A percentile compares a stretch with the other conserved stretches of the same genome.
phyloP scores from a whole-genome alignment of 2,113 vertebrate species.

The Entomyzon cyanotis region DNA sequence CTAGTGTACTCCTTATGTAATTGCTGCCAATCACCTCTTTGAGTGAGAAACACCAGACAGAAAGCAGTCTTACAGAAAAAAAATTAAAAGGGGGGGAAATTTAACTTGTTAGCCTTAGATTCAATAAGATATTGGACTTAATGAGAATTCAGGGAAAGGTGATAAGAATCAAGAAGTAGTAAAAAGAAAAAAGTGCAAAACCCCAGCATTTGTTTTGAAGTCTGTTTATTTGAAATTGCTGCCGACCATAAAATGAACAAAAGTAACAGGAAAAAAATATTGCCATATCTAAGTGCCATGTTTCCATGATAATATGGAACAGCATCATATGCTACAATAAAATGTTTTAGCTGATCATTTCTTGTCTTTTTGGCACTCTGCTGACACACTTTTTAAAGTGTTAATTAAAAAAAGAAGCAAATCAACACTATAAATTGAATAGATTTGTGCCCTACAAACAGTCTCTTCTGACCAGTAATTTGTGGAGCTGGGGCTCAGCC shows the following conservation, averaged over 20 bases:
- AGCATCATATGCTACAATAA: constrained; percentile 25
- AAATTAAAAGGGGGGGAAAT: fast-evolving
- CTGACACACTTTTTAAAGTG: constrained; percentile 36
- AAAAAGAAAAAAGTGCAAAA: neutral
- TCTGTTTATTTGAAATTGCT: neutral
- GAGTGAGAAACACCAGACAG: neutral
- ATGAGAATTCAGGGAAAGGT: neutral
- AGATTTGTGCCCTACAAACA: constrained; percentile 43
- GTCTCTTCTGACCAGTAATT: constrained; percentile 58
- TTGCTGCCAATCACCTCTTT: neutral
- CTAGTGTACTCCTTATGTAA: neutral
- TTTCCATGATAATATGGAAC: neutral
- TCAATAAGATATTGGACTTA: neutral
- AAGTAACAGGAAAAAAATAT: neutral
- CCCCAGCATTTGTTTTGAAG: neutral
- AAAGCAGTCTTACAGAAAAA: neutral
- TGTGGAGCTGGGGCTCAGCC: constrained; percentile 45
- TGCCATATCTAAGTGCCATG: neutral
- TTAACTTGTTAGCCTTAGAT: neutral
- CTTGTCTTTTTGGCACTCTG: constrained; percentile 32
- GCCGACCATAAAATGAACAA: constrained; percentile 24
- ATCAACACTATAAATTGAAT: constrained; percentile 38
- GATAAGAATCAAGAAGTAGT: neutral
- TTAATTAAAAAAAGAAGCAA: constrained; percentile 63
- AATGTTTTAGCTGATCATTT: constrained; percentile 35